Evolutionary conservation across 2,888 invertebrate genomes (phyloP), one percentile per base, ranked within the genome.

Genomic region (Stramonita haemastoma): DNA sequence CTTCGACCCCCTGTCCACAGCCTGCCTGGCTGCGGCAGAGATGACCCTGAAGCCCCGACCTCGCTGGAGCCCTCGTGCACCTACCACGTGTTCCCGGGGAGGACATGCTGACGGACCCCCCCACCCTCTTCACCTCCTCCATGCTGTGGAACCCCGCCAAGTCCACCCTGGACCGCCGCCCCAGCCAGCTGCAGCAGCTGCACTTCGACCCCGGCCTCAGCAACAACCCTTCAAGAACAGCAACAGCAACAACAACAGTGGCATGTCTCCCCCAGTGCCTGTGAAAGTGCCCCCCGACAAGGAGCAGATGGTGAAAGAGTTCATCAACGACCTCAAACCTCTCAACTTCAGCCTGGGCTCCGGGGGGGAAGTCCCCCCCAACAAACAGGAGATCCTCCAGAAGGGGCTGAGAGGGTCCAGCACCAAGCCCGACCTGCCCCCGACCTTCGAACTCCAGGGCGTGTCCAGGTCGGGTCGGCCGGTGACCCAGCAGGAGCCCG

Each of bases 1-100:
- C 87, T 88, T 94, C 0, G 92, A 92, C 87, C 90, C 90, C 57
- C 91, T 94, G 34, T 93, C 93, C 34, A 94, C 94, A 15, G 91
- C 91, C n/a, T 93, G 93, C 66, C 91, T 93, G 46, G 92, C 92
- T 34, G 92, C 91, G 70, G 92, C 91, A 46, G 92, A 92, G 8
- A 89, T 90, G 34, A 79, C 81, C 32, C 90, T 90, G 34, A 92
- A 91, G 86, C 87, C 86, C 13, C 83, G 90, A 8, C 88, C 90
- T 11, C 85, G 26, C 90, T 92, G n/a, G 92, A 92, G 87, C 90
- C 91, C 29, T 91, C 92, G 13, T 91, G 92, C 88, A 90, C 92
- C n/a, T 90, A 91, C 84, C 92, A 92, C 86, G 90, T 92, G 36
- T 92, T 85, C 92, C 92, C 29, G 87, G 90, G 6, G 90, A 92